These are phyloP conservation scores for Lepus timidus DNA, from an alignment of 2,113 vertebrate genomes.

Conservation along the genomic window DNA sequence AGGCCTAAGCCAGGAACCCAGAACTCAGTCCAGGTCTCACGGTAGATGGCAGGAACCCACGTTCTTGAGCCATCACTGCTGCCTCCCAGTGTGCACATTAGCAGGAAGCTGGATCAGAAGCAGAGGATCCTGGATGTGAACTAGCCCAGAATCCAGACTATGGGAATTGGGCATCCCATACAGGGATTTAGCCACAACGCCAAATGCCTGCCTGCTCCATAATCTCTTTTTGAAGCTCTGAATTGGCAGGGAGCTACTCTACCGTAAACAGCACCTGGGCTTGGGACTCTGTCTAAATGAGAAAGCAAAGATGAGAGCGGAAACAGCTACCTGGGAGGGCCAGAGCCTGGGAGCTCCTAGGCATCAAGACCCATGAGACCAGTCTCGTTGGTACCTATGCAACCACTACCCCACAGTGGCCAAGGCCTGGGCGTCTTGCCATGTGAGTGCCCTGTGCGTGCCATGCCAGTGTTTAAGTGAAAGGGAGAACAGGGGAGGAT, in stretches of 20 bases:
- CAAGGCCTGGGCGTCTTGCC: rapidly evolving
- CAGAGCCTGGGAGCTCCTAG: rapidly evolving
- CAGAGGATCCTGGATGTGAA: too few relatives aligned
- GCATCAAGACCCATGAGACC: neutral
- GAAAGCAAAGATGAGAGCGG: neutral
- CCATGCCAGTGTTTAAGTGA: neutral
- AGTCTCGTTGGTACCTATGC: neutral
- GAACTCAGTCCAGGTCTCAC: too few relatives aligned
- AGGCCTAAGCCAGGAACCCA: too few relatives aligned
- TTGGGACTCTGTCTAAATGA: neutral
- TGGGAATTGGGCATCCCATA: too few relatives aligned
- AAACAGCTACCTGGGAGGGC: neutral
- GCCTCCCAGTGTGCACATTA: too few relatives aligned
- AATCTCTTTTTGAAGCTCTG: neutral
- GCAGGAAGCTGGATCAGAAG: too few relatives aligned
- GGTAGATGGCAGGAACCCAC: too few relatives aligned
- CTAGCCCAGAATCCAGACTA: too few relatives aligned
- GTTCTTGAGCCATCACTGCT: too few relatives aligned
- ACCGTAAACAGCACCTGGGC: neutral
- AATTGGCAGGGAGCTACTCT: neutral
- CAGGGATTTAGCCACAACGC: too few relatives aligned
- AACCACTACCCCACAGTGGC: neutral
- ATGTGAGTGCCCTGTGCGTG: neutral
- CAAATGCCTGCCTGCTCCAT: too few relatives aligned
- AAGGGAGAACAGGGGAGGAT: neutral